phyloP scores from a whole-genome alignment of 2,888 invertebrate species.

The Fissipunctia ypsillon region DNA sequence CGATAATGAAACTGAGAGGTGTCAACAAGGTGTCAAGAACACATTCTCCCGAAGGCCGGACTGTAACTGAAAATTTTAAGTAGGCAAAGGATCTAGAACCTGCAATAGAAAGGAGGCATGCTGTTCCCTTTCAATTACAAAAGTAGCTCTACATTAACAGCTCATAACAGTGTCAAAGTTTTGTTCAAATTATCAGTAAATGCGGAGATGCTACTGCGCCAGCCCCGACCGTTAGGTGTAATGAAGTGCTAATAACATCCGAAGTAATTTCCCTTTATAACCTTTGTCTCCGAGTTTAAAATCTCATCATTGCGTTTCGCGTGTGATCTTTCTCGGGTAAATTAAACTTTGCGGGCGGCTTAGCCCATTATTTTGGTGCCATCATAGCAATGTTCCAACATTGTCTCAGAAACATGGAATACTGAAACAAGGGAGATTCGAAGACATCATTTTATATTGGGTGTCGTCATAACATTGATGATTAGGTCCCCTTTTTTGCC shows the following conservation, averaged over 20 bases:
- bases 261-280: constrained; percentile 73
- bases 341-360: constrained; percentile 75
- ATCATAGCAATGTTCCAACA: constrained; percentile 21
- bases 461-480: background rate
- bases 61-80: background rate
- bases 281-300: constrained; percentile 71
- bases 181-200: constrained; percentile 22
- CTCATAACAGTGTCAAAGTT: constrained; percentile 21
- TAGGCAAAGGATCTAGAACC: background rate
- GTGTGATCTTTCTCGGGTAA: constrained; percentile 74
- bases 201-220: constrained; percentile 22
- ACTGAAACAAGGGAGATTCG: background rate
- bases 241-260: constrained; percentile 76
- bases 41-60: too few relatives aligned
- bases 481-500: background rate
- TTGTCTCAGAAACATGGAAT: constrained; percentile 7
- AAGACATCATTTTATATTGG: background rate
- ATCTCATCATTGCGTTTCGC: constrained; percentile 73
- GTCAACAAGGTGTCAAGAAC: too few relatives aligned
- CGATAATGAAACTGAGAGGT: too few relatives aligned
- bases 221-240: constrained; percentile 65
- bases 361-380: constrained; percentile 60
- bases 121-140: constrained; percentile 11
- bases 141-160: constrained; percentile 10
- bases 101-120: background rate